Evolutionary conservation across 2,888 invertebrate genomes (phyloP), one percentile per base, ranked within the genome.

Genomic region (Ophioninae sp.): DNA sequence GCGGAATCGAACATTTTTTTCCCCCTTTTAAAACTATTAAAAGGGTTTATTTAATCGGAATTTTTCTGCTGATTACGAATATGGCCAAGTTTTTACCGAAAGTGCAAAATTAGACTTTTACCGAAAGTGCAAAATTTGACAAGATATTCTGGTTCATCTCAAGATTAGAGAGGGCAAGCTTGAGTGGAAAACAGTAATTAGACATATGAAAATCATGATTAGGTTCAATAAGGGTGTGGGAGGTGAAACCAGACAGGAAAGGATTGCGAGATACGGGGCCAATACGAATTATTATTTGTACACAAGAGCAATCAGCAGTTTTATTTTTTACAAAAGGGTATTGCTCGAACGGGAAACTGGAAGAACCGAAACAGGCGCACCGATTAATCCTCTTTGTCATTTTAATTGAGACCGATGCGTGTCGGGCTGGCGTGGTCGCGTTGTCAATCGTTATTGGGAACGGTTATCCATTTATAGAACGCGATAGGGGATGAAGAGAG

Each of bases 361-460:
- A 69, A 69, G 59, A 77, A 69, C 59, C 59, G 74, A 85, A 30
- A 69, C 79, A 78, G 72, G 74, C 80, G n/a, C 64, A 82, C 81
- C 86, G 85, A 88, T 89, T 87, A 90, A 89, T 89, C 86, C 87
- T 79, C 85, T 88, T 88, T 89, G 89, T 88, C 87, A 87, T 86
- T 88, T 86, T 88, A 88, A 89, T 88, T 86, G 86, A 79, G 86
- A 84, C 77, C 87, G 87, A 88, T 87, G 87, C 87, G 87, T 87
- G 87, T 87, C 86, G 86, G 77, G 85, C 85, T 85, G 84, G 85
- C 87, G 86, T 87, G 85, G 86, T 84, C 87, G 85, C 87, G 87
- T 88, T 88, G 90, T 89, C 90, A 86, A 89, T 88, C 86, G 89
- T 89, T 89, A 89, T 89, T 88, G 86, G 70, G 87, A 88, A 88